A percentile compares a stretch with the other conserved stretches of the same genome.
phyloP scores from a whole-genome alignment of 2,797 vertebrate species.

The Ptychobarbus kaznakovi region DNA sequence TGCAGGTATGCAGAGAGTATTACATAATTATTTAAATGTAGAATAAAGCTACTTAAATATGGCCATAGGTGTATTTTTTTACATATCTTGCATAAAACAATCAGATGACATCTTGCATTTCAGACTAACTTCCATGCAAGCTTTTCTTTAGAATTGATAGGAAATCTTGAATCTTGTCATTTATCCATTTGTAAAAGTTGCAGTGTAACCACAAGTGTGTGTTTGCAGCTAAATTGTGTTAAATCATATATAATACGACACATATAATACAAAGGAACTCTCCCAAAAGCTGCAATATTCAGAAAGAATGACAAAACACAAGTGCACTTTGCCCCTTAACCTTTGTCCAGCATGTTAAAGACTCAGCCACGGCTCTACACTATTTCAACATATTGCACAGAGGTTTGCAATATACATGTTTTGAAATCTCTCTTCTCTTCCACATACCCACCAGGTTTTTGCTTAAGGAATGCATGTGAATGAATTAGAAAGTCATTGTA shows the following conservation, averaged over 20 bases:
- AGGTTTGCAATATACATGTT: not conserved
- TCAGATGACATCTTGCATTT: constrained; percentile 12
- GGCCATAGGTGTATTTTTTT: not conserved
- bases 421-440: constrained; percentile 1
- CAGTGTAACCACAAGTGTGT: not conserved
- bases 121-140: constrained; percentile 3
- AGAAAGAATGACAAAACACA: constrained; percentile 33
- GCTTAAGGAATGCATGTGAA: not conserved
- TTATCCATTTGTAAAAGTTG: not conserved
- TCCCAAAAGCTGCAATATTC: constrained; percentile 18
- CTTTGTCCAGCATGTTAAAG: constrained; percentile 17
- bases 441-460: not conserved
- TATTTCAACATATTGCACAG: not conserved
- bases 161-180: not conserved
- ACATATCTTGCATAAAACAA: not conserved
- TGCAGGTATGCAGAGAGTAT: not conserved
- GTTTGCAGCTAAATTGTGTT: not conserved
- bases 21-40: not conserved
- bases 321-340: constrained; percentile 42
- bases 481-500: not conserved
- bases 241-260: not conserved
- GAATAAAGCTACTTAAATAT: not conserved
- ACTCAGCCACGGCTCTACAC: not conserved
- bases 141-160: not conserved
- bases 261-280: not conserved